These are phyloP conservation scores for Sarcophaga peregrina DNA, from an alignment of 1,140 invertebrate species.

Conservation along the genomic window DNA sequence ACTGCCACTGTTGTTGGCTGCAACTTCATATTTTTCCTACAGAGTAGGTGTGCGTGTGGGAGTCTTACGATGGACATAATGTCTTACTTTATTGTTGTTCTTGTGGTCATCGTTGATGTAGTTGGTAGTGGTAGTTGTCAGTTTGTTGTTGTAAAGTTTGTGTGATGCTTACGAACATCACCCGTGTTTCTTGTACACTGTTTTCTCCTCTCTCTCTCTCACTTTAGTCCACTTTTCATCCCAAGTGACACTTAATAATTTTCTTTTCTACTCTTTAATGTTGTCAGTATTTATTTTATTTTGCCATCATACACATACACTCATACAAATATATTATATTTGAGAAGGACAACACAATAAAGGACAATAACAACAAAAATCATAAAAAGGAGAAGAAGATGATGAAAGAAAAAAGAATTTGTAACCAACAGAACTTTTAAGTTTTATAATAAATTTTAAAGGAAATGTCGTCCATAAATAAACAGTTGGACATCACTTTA, in stretches of 20 bases:
- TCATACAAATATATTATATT: neutral
- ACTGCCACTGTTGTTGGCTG: neutral
- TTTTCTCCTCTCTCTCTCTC: slow-evolving; percentile 44
- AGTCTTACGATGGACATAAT: slow-evolving; percentile 8
- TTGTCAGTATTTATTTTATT: slow-evolving; percentile 67
- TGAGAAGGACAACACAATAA: too few relatives aligned
- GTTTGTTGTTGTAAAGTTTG: slow-evolving; percentile 46
- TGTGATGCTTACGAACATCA: too few relatives aligned
- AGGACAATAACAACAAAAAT: neutral
- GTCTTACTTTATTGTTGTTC: slow-evolving; percentile 35
- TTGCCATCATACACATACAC: slow-evolving; percentile 55
- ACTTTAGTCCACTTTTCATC: slow-evolving; percentile 64
- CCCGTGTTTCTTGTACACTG: slow-evolving; percentile 46
- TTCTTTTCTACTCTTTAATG: slow-evolving; percentile 64
- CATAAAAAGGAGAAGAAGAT: neutral
- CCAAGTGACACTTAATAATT: slow-evolving; percentile 66
- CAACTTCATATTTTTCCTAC: neutral
- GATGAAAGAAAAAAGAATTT: neutral
- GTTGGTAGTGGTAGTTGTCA: slow-evolving; percentile 43
- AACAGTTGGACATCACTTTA: slow-evolving; percentile 29
- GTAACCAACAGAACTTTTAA: slow-evolving; percentile 40
- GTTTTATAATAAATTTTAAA: slow-evolving; percentile 65
- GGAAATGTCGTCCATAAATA: slow-evolving; percentile 40
- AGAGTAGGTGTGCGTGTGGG: too few relatives aligned
- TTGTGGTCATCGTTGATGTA: slow-evolving; percentile 34